A percentile compares a stretch with the other conserved stretches of the same genome.
Conservation (phyloP, 2,888 invertebrate species). For the Eilema caniola region DNA sequence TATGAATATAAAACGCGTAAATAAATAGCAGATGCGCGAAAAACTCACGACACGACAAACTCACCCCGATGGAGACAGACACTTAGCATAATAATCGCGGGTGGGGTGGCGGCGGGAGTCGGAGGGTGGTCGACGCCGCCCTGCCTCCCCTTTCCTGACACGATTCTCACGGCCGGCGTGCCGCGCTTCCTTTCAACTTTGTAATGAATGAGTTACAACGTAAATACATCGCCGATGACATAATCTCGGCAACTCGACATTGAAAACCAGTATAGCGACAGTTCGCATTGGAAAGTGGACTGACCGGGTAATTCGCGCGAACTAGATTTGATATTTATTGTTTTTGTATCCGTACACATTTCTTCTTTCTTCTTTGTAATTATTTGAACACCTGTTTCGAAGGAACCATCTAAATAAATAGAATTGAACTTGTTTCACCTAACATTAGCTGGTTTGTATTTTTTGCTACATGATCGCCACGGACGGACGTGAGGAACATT, state of each 20-base stretch:
- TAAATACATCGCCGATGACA: slow-evolving; percentile 77
- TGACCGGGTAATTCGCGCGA: slow-evolving; percentile 56
- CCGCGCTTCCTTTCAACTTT: slow-evolving; percentile 79
- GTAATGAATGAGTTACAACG: slow-evolving; percentile 82
- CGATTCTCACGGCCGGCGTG: slow-evolving; percentile 84
- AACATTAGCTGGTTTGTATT: too few species aligned
- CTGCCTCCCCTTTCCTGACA: slow-evolving; percentile 75
- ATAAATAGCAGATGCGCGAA: slow-evolving; percentile 87
- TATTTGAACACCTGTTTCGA: slow-evolving; percentile 17
- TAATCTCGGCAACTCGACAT: slow-evolving; percentile 68
- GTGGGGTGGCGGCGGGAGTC: slow-evolving; percentile 56
- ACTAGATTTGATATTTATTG: slow-evolving; percentile 52
- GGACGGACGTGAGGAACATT: too few species aligned
- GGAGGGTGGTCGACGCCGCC: slow-evolving; percentile 52
- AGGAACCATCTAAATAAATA: neutral
- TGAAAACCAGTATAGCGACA: slow-evolving; percentile 70
- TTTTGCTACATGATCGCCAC: too few species aligned
- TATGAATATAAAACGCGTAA: slow-evolving; percentile 86
- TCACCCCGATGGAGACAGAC: slow-evolving; percentile 82
- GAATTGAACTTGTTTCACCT: neutral
- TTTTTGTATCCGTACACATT: slow-evolving; percentile 28
- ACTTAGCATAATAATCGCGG: slow-evolving; percentile 86
- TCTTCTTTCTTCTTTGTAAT: slow-evolving; percentile 35
- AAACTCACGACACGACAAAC: slow-evolving; percentile 82
- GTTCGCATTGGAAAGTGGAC: slow-evolving; percentile 63